Percentiles rank a stretch among this genome's conserved stretches.
These are phyloP conservation scores for Diploscapter pachys DNA, from an alignment of 1,140 invertebrate species.

Conservation along the genomic window DNA sequence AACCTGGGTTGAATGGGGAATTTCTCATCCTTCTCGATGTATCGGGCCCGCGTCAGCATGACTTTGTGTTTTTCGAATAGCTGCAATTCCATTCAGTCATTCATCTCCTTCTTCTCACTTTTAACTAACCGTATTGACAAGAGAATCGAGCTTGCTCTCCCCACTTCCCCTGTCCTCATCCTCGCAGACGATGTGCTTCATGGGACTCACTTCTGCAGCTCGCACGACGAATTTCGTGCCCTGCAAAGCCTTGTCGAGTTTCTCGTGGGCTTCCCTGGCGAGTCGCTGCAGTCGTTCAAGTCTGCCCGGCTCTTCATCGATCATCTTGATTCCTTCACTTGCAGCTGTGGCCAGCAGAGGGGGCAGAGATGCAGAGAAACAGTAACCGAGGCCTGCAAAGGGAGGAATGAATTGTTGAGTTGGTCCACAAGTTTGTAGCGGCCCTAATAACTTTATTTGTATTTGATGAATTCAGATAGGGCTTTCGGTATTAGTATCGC, in stretches of 20 bases:
- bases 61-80: constrained; percentile 41
- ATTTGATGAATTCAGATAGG: too few species aligned
- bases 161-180: constrained; percentile 22
- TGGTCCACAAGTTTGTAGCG: constrained; percentile 41
- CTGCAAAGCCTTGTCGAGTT: constrained; percentile 36
- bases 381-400: constrained; percentile 74
- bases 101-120: constrained; percentile 9
- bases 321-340: constrained; percentile 63
- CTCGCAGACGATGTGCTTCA: constrained; percentile 41
- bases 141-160: constrained; percentile 41
- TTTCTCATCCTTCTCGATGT: constrained; percentile 49
- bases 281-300: constrained; percentile 41
- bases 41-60: constrained; percentile 48
- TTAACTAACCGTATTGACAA: constrained; percentile 40
- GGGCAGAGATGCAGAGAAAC: constrained; percentile 92
- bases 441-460: too few species aligned
- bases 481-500: too few species aligned
- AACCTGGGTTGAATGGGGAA: constrained; percentile 43
- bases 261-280: constrained; percentile 37
- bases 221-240: constrained; percentile 42
- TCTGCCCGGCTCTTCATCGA: constrained; percentile 46
- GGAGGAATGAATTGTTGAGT: constrained; percentile 34
- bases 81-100: constrained; percentile 25
- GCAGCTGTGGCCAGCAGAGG: constrained; percentile 83
- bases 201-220: constrained; percentile 39